A percentile compares a stretch with the other conserved stretches of the same genome.
These are phyloP conservation scores for Paramacrobiotus metropolitanus DNA, from an alignment of 1,140 invertebrate genomes.

Conservation along the genomic window DNA sequence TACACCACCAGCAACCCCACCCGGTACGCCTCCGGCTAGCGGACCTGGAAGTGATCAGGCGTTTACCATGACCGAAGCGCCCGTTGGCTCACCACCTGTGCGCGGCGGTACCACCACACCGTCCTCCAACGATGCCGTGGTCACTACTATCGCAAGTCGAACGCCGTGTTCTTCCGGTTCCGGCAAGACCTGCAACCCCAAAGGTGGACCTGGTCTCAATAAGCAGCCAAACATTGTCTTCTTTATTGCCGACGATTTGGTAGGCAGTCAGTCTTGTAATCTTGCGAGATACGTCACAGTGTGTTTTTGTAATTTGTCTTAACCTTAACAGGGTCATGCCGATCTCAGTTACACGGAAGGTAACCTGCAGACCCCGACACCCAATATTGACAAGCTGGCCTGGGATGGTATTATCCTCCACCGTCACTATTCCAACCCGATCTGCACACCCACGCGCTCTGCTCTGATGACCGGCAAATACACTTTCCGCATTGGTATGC, in stretches of 20 bases:
- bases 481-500: not conserved
- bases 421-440: not conserved
- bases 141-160: too few species aligned
- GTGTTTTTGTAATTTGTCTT: too few species aligned
- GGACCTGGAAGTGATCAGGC: too few species aligned
- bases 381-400: not conserved
- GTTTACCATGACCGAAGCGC: too few species aligned
- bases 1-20: too few species aligned
- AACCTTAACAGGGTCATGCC: not conserved
- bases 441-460: not conserved
- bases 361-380: not conserved
- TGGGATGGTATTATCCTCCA: not conserved
- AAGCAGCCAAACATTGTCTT: not conserved
- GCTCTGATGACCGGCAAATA: not conserved
- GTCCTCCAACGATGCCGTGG: too few species aligned
- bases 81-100: too few species aligned
- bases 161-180: too few species aligned
- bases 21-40: too few species aligned
- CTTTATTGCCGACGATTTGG: not conserved
- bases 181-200: too few species aligned
- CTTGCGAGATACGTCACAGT: not conserved
- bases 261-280: not conserved
- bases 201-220: too few species aligned
- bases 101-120: too few species aligned
- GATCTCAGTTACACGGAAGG: not conserved